phyloP scores from a whole-genome alignment of 2,113 vertebrate species.

The Aldabrachelys gigantea region DNA sequence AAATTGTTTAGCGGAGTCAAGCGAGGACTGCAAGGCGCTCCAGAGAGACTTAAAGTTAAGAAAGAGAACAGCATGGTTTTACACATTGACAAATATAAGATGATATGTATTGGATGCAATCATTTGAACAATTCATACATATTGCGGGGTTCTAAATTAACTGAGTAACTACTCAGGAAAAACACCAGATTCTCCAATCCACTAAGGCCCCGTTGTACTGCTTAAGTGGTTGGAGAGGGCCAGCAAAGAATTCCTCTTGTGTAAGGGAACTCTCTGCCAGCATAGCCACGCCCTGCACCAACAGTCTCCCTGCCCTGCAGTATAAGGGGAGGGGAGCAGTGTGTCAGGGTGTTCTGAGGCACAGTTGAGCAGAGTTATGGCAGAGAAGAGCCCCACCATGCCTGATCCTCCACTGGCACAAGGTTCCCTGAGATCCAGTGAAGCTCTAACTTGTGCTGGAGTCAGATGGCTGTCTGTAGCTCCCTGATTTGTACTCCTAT shows the following conservation, averaged over 20 bases:
- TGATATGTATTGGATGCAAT: too few relatives aligned
- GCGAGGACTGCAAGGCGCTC: constrained; percentile 13
- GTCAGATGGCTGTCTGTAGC: too few relatives aligned
- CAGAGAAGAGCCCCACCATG: too few relatives aligned
- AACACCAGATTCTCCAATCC: neutral
- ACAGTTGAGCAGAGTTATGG: too few relatives aligned
- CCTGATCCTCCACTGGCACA: too few relatives aligned
- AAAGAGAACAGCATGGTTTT: neutral
- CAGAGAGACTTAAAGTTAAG: neutral
- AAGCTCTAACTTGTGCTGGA: too few relatives aligned
- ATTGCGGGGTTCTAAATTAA: neutral
- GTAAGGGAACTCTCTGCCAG: neutral
- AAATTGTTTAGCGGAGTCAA: neutral
- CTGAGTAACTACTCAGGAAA: neutral
- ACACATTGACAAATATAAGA: too few relatives aligned
- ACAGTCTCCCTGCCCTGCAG: neutral
- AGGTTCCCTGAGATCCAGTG: too few relatives aligned
- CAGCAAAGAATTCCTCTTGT: neutral
- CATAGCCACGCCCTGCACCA: neutral
- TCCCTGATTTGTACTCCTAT: neutral
- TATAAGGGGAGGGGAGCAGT: neutral
- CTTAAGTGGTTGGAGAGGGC: neutral
- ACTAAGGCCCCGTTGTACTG: neutral
- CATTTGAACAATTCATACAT: neutral
- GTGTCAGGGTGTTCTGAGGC: neutral